These are phyloP conservation scores for Ranitomeya imitator DNA, from an alignment of 2,113 vertebrate species.

Conservation along the genomic window DNA sequence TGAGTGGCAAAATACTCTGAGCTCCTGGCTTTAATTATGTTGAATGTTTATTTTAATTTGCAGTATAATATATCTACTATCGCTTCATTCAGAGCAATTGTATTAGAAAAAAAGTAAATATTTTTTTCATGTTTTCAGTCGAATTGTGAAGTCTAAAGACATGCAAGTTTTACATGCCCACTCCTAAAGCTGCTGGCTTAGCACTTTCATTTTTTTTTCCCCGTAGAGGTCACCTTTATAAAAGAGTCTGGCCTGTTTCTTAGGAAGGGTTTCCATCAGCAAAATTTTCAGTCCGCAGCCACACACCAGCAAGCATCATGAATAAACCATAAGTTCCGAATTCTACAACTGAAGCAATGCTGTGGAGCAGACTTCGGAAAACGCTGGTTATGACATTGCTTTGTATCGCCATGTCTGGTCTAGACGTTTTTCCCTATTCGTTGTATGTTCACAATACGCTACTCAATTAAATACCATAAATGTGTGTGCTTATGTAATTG, in stretches of 20 bases:
- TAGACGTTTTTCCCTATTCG: neutral
- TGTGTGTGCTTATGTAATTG: neutral
- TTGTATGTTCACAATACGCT: constrained; percentile 13
- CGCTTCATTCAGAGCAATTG: neutral
- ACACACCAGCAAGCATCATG: constrained; percentile 54
- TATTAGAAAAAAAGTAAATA: neutral
- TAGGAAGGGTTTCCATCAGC: constrained; percentile 55
- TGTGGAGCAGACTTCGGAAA: constrained; percentile 37
- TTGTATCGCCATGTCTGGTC: constrained; percentile 26
- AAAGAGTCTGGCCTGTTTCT: constrained; percentile 41
- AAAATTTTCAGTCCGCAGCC: constrained; percentile 43
- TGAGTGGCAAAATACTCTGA: neutral
- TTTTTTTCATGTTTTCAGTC: neutral
- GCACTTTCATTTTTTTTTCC: constrained; percentile 29
- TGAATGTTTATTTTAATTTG: neutral
- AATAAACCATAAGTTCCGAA: constrained; percentile 55
- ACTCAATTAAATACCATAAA: constrained; percentile 22
- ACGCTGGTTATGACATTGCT: constrained; percentile 51
- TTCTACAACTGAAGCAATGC: constrained; percentile 52
- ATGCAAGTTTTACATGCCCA: constrained; percentile 32
- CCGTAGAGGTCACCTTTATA: constrained; percentile 53
- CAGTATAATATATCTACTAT: neutral
- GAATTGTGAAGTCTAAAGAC: constrained; percentile 27
- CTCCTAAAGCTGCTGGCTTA: constrained; percentile 26
- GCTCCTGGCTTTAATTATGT: neutral